Evolutionary conservation across 2,113 vertebrate species (phyloP).

Genomic region (Orcinus orca): DNA sequence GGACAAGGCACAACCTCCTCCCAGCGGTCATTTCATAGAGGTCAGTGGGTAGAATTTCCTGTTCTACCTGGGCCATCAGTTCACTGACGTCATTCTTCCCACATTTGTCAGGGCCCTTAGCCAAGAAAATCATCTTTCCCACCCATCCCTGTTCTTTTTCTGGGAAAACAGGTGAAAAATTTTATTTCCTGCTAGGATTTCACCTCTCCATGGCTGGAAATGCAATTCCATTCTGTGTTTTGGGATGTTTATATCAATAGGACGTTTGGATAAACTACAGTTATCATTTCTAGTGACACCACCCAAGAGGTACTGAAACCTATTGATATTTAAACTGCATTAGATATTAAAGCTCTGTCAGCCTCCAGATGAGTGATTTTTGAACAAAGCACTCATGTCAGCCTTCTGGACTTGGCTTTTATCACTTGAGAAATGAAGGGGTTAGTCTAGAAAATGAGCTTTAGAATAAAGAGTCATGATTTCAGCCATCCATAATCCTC

Average conservation of each 20-base stretch:
- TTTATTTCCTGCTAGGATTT: background rate
- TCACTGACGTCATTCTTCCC: background rate
- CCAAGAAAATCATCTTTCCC: background rate
- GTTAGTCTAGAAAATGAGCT: conserved; percentile 8
- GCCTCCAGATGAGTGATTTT: conserved; percentile 12
- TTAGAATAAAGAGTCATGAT: background rate
- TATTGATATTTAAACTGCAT: background rate
- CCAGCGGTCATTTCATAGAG: background rate
- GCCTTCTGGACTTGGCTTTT: conserved; percentile 11
- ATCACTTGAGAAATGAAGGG: conserved; percentile 23
- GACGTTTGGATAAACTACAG: background rate
- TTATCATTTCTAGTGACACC: background rate
- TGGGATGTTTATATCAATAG: background rate
- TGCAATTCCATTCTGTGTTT: background rate
- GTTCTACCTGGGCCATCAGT: background rate
- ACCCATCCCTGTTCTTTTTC: background rate
- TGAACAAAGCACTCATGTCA: background rate
- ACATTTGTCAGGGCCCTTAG: background rate
- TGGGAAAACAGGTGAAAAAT: background rate
- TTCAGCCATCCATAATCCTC: background rate
- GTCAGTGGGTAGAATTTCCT: background rate
- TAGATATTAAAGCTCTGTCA: background rate
- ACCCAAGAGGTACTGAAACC: background rate
- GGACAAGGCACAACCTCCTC: background rate
- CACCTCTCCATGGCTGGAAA: background rate